Evolutionary conservation across 2,113 vertebrate species (phyloP).

Genomic region (Pedetes capensis): DNA sequence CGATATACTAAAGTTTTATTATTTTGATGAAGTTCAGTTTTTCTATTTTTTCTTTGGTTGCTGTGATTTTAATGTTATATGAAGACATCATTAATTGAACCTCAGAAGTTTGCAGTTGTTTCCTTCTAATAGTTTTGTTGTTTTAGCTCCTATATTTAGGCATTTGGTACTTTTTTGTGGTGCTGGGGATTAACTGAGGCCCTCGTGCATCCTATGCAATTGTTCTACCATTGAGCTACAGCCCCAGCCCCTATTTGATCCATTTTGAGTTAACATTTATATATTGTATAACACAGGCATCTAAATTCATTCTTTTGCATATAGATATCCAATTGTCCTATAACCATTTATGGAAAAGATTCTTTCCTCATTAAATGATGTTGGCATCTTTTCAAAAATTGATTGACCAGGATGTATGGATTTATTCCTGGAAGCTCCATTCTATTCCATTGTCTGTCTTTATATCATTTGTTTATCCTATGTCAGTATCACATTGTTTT

Average conservation of each 20-base stretch:
- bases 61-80: neutral
- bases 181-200: too few relatives aligned
- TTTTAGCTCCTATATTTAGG: neutral
- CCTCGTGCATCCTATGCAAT: neutral
- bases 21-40: too few relatives aligned
- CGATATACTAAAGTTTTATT: too few relatives aligned
- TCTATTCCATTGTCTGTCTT: neutral
- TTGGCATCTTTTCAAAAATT: neutral
- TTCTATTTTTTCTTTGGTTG: neutral
- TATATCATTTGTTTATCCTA: neutral
- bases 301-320: neutral
- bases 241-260: neutral
- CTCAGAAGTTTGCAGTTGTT: neutral
- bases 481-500: neutral
- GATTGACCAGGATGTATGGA: neutral
- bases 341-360: neutral
- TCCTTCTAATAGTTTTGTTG: neutral
- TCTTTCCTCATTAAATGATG: neutral
- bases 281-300: neutral
- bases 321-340: neutral
- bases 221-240: neutral
- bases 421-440: neutral
- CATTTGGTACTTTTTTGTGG: neutral
- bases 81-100: neutral
- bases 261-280: neutral